phyloP scores from a whole-genome alignment of 2,888 invertebrate species.

The Drosophila phalerata region DNA sequence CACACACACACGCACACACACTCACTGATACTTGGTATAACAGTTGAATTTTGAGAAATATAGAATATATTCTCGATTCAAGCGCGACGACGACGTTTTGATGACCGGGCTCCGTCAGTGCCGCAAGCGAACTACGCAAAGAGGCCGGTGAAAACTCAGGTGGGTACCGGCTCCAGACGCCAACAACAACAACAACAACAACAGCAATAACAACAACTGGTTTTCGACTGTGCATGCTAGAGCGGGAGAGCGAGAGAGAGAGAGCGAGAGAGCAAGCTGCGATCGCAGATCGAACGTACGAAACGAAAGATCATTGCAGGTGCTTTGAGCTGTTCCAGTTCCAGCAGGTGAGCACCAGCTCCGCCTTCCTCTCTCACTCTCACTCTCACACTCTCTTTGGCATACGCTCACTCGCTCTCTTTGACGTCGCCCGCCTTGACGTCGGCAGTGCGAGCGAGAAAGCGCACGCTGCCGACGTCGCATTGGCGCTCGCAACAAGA shows the following conservation, averaged over 20 bases:
- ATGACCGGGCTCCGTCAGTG: slow-evolving; percentile 78
- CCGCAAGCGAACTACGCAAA: slow-evolving; percentile 78
- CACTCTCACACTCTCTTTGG: slow-evolving; percentile 6
- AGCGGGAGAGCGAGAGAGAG: slow-evolving; percentile 70
- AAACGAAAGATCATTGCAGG: slow-evolving; percentile 61
- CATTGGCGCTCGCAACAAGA: slow-evolving; percentile 31
- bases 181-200: slow-evolving; percentile 8
- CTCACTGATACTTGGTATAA: neutral
- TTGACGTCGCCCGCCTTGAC: neutral
- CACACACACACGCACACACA: slow-evolving; percentile 1
- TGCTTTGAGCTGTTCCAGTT: slow-evolving; percentile 39
- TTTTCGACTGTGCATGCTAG: slow-evolving; percentile 41
- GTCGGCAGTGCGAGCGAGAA: slow-evolving; percentile 46
- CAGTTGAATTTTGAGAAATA: slow-evolving; percentile 16
- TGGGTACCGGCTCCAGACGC: slow-evolving; percentile 29
- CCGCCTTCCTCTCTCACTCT: slow-evolving; percentile 50
- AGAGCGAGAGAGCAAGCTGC: slow-evolving; percentile 57
- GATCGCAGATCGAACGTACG: slow-evolving; percentile 52
- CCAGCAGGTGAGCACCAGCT: slow-evolving; percentile 60
- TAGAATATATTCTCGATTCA: slow-evolving; percentile 34
- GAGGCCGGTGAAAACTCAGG: slow-evolving; percentile 64
- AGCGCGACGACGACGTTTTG: slow-evolving; percentile 66
- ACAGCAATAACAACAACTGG: slow-evolving; percentile 58
- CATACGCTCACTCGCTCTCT: slow-evolving; percentile 40
- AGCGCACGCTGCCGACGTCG: slow-evolving; percentile 19